Conservation (phyloP, 2,113 vertebrate genomes). For the Oryzias javanicus region DNA sequence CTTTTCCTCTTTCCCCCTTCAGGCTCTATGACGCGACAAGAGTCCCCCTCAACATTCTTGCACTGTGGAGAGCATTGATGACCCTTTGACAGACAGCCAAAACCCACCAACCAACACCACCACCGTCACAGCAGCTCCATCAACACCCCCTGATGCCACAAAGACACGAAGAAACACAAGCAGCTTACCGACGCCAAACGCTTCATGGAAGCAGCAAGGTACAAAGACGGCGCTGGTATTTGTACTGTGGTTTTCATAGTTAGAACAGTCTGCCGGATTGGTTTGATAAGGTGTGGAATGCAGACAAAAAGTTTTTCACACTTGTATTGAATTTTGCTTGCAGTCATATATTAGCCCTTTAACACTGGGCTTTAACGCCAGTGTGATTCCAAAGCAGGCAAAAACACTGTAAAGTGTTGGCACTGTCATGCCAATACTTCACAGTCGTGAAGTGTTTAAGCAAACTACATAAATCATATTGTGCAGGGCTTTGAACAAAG, state of each 20-base stretch:
- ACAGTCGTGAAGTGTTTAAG: too few species aligned
- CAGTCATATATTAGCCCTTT: too few species aligned
- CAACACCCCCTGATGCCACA: slow-evolving; percentile 49
- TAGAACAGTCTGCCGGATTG: not conserved
- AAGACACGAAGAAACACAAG: slow-evolving; percentile 56
- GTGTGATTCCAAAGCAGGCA: too few species aligned
- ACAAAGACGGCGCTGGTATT: slow-evolving; percentile 14
- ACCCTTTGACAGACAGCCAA: slow-evolving; percentile 74
- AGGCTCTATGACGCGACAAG: slow-evolving; percentile 79
- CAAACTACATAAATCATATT: too few species aligned
- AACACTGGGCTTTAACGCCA: too few species aligned
- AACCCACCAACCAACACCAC: slow-evolving; percentile 48
- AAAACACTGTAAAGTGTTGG: too few species aligned
- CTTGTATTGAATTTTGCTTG: too few species aligned
- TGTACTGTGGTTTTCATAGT: not conserved
- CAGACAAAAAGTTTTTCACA: too few species aligned
- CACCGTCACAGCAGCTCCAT: slow-evolving; percentile 47
- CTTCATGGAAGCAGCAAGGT: slow-evolving; percentile 61
- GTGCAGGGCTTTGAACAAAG: too few species aligned
- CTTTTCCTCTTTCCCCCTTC: slow-evolving; percentile 42
- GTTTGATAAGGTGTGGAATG: too few species aligned
- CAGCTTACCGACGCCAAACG: slow-evolving; percentile 46
- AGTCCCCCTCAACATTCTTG: slow-evolving; percentile 67
- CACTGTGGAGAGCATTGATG: slow-evolving; percentile 71
- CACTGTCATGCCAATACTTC: too few species aligned